Evolutionary conservation across 2,113 vertebrate species (phyloP).

Genomic region (Lasiurus borealis): DNA sequence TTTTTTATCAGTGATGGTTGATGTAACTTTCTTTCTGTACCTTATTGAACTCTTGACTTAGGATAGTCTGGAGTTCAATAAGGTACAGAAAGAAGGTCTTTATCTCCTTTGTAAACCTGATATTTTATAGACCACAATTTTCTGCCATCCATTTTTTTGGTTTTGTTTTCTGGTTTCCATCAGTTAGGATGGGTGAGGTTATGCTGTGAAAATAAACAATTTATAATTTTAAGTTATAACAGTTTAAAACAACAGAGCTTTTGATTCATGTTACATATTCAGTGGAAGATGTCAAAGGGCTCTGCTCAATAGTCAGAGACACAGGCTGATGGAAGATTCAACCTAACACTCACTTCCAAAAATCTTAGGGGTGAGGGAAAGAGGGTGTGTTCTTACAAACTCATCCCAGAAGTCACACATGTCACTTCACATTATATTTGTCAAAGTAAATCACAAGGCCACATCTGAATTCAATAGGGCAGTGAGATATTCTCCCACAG

Average conservation of each 20-base stretch:
- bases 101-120: not conserved
- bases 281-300: not conserved
- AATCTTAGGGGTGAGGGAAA: not conserved
- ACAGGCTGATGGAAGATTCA: not conserved
- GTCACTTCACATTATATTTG: constrained; percentile 12
- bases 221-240: not conserved
- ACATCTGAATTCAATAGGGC: not conserved
- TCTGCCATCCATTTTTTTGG: not conserved
- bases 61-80: too few species aligned
- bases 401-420: not conserved
- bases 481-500: not conserved
- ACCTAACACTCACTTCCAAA: not conserved
- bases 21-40: not conserved
- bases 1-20: not conserved
- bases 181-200: not conserved
- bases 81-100: not conserved
- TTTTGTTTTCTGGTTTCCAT: not conserved
- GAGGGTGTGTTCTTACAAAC: not conserved
- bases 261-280: not conserved
- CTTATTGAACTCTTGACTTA: not conserved
- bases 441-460: not conserved
- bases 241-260: not conserved
- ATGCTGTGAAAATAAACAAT: not conserved
- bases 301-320: not conserved
- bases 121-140: constrained; percentile 24